These are phyloP conservation scores for Haplochromis vanheusdeni DNA, from an alignment of 2,113 vertebrate species.

Conservation along the genomic window DNA sequence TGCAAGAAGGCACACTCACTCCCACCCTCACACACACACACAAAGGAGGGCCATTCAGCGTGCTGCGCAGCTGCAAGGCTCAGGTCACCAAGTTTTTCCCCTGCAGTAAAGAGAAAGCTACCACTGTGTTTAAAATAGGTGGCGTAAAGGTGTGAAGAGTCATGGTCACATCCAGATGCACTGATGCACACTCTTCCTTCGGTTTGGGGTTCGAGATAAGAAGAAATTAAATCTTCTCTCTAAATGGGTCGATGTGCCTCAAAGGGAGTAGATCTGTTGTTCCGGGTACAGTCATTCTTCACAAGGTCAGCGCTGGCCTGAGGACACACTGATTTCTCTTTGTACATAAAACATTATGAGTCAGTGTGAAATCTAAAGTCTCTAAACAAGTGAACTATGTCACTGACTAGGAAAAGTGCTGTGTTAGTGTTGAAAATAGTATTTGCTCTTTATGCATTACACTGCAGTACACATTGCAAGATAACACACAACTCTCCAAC, in stretches of 20 bases:
- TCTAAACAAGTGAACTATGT: not conserved
- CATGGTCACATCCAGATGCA: not conserved
- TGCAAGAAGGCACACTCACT: not conserved
- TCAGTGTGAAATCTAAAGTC: not conserved
- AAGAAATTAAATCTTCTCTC: not conserved
- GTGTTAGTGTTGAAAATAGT: not conserved
- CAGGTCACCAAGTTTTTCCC: constrained; percentile 53
- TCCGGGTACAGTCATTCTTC: constrained; percentile 5
- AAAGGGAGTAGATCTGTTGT: not conserved
- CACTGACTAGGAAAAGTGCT: not conserved
- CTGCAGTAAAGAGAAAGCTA: constrained; percentile 46
- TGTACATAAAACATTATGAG: not conserved
- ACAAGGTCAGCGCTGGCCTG: constrained; percentile 20
- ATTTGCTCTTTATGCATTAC: not conserved
- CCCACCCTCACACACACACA: not conserved
- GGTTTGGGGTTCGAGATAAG: not conserved
- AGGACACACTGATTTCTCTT: not conserved
- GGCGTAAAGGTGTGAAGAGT: not conserved
- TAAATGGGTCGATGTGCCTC: constrained; percentile 38
- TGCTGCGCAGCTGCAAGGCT: constrained; percentile 31
- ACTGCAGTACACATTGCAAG: not conserved
- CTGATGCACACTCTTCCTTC: not conserved
- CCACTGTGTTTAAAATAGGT: constrained; percentile 21
- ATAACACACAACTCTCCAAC: not conserved
- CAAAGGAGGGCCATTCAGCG: not conserved